A percentile compares a stretch with the other conserved stretches of the same genome.
Evolutionary conservation across 2,888 invertebrate genomes (phyloP).

Genomic region (Chalcis sispes): DNA sequence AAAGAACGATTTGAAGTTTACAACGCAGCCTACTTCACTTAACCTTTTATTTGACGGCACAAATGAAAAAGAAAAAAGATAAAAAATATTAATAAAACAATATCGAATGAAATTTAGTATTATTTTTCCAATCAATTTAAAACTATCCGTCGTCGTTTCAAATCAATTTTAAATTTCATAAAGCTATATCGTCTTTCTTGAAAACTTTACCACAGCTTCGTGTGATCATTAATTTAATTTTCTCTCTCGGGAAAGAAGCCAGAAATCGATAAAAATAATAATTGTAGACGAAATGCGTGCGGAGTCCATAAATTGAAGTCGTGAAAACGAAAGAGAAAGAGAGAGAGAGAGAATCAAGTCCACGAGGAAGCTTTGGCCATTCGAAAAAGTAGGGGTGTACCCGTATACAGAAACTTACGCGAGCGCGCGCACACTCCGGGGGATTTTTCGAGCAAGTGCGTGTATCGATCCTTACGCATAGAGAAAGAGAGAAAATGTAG

Average conservation of each 20-base stretch:
- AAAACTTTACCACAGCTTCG: neutral
- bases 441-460: conserved; percentile 46
- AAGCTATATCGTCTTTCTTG: neutral
- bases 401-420: too few relatives aligned
- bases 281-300: conserved; percentile 17
- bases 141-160: too few relatives aligned
- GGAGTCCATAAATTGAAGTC: conserved; percentile 29
- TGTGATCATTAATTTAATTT: neutral
- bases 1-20: neutral
- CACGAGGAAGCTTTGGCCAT: neutral
- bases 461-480: conserved; percentile 47
- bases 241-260: neutral
- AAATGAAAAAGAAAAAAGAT: neutral
- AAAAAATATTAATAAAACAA: neutral
- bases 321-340: too few relatives aligned
- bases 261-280: conserved; percentile 30
- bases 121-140: too few relatives aligned
- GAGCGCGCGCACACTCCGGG: too few relatives aligned
- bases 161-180: neutral
- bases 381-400: neutral
- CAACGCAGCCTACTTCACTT: neutral
- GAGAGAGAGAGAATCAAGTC: too few relatives aligned
- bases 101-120: neutral
- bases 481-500: neutral
- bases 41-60: conserved; percentile 1